phyloP scores from a whole-genome alignment of 2,888 invertebrate genomes.

The Spisula subtruncata region DNA sequence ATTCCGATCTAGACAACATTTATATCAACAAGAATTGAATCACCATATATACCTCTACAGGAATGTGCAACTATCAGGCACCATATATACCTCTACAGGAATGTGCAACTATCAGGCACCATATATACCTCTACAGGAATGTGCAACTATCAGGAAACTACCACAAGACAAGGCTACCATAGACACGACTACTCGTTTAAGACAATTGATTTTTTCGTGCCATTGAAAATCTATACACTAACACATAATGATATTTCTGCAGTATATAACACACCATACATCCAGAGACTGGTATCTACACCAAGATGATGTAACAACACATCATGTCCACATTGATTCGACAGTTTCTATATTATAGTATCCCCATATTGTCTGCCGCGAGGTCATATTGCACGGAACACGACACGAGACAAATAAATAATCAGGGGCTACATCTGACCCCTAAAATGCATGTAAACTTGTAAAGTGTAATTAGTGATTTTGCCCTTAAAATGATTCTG shows the following conservation, averaged over 20 bases:
- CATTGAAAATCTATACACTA: conserved; percentile 18
- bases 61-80: conserved; percentile 20
- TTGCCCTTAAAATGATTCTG: no score
- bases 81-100: neutral
- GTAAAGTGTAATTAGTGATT: no score
- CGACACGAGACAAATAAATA: no score
- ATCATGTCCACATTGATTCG: neutral
- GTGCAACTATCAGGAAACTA: no score
- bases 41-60: neutral
- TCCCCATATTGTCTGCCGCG: neutral
- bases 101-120: conserved; percentile 15
- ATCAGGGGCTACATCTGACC: no score
- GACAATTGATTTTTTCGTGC: neutral
- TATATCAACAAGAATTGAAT: neutral
- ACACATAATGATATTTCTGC: no score
- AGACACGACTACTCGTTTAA: neutral
- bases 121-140: conserved; percentile 6
- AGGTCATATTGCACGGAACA: no score
- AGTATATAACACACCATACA: neutral
- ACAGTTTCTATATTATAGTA: neutral
- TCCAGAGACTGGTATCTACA: neutral
- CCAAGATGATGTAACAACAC: neutral
- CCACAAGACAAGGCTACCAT: no score
- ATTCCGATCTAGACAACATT: neutral
- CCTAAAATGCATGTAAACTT: no score